Percentiles rank a stretch among this genome's conserved stretches.
phyloP scores from a whole-genome alignment of 2,113 vertebrate species.

The Pygoscelis adeliae region DNA sequence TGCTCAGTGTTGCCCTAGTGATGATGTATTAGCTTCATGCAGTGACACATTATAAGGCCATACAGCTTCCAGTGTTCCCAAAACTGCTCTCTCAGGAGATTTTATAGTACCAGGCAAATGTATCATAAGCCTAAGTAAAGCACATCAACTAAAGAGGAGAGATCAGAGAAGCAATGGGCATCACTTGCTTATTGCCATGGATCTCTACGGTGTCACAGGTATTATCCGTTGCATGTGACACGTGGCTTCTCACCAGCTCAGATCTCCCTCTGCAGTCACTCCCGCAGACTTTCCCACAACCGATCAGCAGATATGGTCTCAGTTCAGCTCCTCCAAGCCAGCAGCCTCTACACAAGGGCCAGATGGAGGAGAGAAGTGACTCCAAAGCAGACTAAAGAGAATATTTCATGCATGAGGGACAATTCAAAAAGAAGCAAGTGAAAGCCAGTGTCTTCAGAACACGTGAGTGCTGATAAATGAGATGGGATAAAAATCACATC shows the following conservation, averaged over 20 bases:
- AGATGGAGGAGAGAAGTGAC: not conserved
- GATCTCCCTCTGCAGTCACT: not conserved
- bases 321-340: not conserved
- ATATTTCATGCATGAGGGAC: not conserved
- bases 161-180: not conserved
- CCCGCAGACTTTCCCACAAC: not conserved
- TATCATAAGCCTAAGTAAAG: not conserved
- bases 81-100: not conserved
- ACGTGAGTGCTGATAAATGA: not conserved
- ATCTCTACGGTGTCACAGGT: not conserved
- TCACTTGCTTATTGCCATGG: not conserved
- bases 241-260: not conserved
- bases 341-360: not conserved
- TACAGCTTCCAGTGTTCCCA: not conserved
- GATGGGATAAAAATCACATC: not conserved
- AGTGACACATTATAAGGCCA: not conserved
- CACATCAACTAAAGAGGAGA: not conserved
- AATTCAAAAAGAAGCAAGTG: not conserved
- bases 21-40: not conserved
- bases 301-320: fast-evolving
- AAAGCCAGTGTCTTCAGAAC: not conserved
- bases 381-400: not conserved
- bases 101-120: not conserved
- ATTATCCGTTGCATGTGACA: fast-evolving
- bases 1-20: not conserved